phyloP scores from a whole-genome alignment of 2,113 vertebrate species.

The Nibea coibor region DNA sequence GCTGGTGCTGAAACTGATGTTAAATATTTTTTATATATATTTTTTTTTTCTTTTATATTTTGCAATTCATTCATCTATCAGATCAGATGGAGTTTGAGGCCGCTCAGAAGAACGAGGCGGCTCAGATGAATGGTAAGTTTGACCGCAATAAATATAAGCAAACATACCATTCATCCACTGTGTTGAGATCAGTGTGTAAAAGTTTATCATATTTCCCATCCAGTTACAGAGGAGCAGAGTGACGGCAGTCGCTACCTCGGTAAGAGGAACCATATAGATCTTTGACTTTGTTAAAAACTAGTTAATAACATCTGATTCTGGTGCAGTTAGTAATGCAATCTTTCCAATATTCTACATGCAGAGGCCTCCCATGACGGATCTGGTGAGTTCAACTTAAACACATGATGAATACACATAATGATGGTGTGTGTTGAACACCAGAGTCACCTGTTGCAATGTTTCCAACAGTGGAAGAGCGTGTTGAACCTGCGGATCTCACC shows the following conservation, averaged over 20 bases:
- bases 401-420: too few relatives aligned
- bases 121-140: slow-evolving; percentile 70
- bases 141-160: not conserved
- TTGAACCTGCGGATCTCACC: not conserved
- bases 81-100: slow-evolving; percentile 79
- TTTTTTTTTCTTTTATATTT: not conserved
- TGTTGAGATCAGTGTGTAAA: not conserved
- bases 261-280: slow-evolving; percentile 32
- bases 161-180: not conserved
- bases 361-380: slow-evolving; percentile 61
- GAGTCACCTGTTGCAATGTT: slow-evolving; percentile 17
- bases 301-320: not conserved
- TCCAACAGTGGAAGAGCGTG: slow-evolving; percentile 53
- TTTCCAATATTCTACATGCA: slow-evolving; percentile 32
- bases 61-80: slow-evolving; percentile 18
- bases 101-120: slow-evolving; percentile 62
- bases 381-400: slow-evolving; percentile 47
- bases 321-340: not conserved
- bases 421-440: not conserved
- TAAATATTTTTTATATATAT: not conserved
- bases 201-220: not conserved
- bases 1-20: not conserved
- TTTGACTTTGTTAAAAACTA: not conserved
- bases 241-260: slow-evolving; percentile 63
- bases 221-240: slow-evolving; percentile 66